phyloP scores from a whole-genome alignment of 2,113 vertebrate species.

The Odocoileus hemionus region DNA sequence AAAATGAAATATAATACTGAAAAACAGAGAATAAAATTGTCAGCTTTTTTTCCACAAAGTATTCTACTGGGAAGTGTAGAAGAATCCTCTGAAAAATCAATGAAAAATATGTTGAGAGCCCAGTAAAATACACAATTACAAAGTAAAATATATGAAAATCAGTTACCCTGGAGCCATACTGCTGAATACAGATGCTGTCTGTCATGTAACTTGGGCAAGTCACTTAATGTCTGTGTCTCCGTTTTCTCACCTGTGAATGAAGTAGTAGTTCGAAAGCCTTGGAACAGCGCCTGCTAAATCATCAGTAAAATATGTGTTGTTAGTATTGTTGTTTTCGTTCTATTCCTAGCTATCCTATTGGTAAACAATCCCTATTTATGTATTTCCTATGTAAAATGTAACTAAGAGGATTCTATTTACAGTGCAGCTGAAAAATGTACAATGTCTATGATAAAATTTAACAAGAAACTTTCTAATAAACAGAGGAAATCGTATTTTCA shows the following conservation, averaged over 20 bases:
- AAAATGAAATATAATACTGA: background rate
- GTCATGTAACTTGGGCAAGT: background rate
- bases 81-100: background rate
- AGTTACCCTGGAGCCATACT: background rate
- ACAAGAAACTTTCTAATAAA: background rate
- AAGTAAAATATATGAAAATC: background rate
- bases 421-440: background rate
- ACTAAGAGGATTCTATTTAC: background rate
- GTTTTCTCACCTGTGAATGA: background rate
- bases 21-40: background rate
- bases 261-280: background rate
- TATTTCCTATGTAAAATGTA: background rate
- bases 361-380: background rate
- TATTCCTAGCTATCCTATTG: background rate
- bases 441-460: background rate
- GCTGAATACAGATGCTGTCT: background rate
- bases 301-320: background rate
- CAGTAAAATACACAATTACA: background rate
- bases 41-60: background rate
- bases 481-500: background rate
- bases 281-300: accelerated
- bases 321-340: background rate
- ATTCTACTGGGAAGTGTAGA: background rate
- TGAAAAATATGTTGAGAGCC: background rate
- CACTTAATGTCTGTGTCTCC: background rate